phyloP scores from a whole-genome alignment of 2,113 vertebrate genomes.

The Leucopsar rothschildi region DNA sequence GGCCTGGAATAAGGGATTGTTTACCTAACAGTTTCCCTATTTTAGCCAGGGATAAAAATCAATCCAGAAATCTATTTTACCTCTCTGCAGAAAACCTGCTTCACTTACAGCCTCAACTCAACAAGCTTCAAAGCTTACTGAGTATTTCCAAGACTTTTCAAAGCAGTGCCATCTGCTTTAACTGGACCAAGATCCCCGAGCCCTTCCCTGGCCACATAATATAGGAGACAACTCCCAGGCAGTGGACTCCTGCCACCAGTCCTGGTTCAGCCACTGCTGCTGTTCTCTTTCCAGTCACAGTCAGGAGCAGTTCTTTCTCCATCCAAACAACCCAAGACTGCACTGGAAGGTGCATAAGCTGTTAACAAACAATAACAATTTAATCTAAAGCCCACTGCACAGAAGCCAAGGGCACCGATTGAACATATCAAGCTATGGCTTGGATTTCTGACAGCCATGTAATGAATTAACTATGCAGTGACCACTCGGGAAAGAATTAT shows the following conservation, averaged over 20 bases:
- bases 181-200: no score
- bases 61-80: not conserved
- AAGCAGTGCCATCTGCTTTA: not conserved
- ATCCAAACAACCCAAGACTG: not conserved
- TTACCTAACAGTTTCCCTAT: not conserved
- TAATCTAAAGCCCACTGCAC: not conserved
- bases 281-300: fast-evolving
- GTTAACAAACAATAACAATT: not conserved
- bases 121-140: not conserved
- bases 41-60: not conserved
- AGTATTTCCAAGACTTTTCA: not conserved
- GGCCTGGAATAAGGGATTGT: not conserved
- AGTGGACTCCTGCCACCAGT: not conserved
- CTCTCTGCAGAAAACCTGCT: not conserved
- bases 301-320: not conserved
- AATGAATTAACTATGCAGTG: not conserved
- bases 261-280: not conserved
- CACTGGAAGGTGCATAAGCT: not conserved
- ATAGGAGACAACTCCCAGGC: not conserved
- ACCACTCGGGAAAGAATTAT: not conserved
- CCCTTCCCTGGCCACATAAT: not conserved
- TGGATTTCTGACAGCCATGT: not conserved
- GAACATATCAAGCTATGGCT: not conserved
- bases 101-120: not conserved
- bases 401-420: not conserved